Evolutionary conservation across 2,888 invertebrate genomes (phyloP).

Genomic region (Diploptera punctata): DNA sequence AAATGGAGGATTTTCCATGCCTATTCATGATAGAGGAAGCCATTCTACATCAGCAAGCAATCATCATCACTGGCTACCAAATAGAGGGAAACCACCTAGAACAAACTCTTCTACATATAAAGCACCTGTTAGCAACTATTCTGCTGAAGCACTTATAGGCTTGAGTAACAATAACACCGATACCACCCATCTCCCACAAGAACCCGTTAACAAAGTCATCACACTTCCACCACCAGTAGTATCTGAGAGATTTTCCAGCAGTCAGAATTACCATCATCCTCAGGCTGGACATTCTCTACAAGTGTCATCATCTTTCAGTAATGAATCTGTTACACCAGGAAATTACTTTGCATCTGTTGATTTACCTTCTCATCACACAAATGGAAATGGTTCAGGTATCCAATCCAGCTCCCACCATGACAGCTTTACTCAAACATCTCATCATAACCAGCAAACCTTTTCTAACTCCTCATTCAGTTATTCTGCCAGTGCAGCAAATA

Average conservation of each 20-base stretch:
- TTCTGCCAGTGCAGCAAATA: neutral
- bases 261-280: conserved; percentile 23
- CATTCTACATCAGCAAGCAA: neutral
- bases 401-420: conserved; percentile 1
- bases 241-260: conserved; percentile 37
- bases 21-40: neutral
- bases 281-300: conserved; percentile 12
- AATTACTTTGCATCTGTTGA: conserved; percentile 32
- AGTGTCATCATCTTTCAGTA: conserved; percentile 18
- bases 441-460: conserved; percentile 29
- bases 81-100: neutral
- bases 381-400: neutral
- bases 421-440: conserved; percentile 13
- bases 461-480: conserved; percentile 10
- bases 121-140: conserved; percentile 51
- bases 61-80: conserved; percentile 10
- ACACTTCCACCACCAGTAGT: conserved; percentile 40
- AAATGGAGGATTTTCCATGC: neutral
- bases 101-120: conserved; percentile 26
- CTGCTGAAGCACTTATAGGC: conserved; percentile 55
- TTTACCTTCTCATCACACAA: neutral
- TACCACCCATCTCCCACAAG: neutral
- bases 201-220: conserved; percentile 32
- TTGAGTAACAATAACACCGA: conserved; percentile 42
- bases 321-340: conserved; percentile 20